Base-by-base conservation (phyloP, 2,888 invertebrate species). In the Eumacrocentrus americanus region DNA sequence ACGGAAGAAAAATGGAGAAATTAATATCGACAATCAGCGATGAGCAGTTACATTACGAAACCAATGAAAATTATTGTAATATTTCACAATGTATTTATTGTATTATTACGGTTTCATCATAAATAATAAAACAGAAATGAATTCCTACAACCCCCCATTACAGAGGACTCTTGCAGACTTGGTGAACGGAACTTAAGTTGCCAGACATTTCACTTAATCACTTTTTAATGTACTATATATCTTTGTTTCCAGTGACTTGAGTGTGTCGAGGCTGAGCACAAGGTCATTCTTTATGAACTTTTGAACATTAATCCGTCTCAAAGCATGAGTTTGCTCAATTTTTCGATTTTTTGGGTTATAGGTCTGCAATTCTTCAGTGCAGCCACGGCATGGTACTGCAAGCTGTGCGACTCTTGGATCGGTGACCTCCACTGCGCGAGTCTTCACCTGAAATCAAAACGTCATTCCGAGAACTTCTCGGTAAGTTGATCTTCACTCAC, bases 381-480 rank as follows among this genome's bases (percentile, higher is more conserved):
- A 2, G 89, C 93, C 0, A 90, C 91, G 4, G 90, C 93, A 25
- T 94, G 94, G 94, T 94, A 91, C 82, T 94, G 94, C 83, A 92
- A 92, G 78, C 84, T 94, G 64, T 94, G 94, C 74, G 89, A 91
- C 76, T 85, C 88, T 70, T 94, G 94, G 89, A 92, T 94, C 73
- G 94, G 94, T 0, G 94, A 94, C 78, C 84, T 92, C 63, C 92
- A 93, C 80, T 93, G 94, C 78, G 94, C 94, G 0, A 92, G 92
- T 7, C 87, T 91, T 1, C 94, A 94, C 82, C 84, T 94, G 62
- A 93, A 93, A 78, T 92, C 91, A 0, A 84, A 89, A 62, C 82
- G 84, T 20, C 94, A 94, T 82, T 89, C 90, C 70, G 89, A 89
- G 70, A 91, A 91, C 78, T 94, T 91, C 76, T 87, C 88, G 62